phyloP scores from a whole-genome alignment of 2,113 vertebrate species.

The Aramus guarauna region DNA sequence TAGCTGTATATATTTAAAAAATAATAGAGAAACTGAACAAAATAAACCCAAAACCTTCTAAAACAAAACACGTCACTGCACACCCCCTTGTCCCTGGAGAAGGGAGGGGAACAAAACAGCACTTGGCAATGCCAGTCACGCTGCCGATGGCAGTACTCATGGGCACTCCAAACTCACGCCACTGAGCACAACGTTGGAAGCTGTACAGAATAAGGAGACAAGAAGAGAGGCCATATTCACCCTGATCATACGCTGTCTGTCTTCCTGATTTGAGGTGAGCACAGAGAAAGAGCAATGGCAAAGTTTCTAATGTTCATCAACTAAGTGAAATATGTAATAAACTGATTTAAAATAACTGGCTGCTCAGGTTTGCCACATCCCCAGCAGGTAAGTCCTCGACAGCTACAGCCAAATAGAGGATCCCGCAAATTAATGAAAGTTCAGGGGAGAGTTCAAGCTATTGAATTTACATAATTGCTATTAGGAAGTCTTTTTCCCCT shows the following conservation, averaged over 20 bases:
- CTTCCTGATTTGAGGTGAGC: neutral
- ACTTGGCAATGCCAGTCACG: fast-evolving
- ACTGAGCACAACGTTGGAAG: neutral
- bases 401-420: neutral
- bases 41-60: neutral
- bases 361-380: neutral
- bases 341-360: neutral
- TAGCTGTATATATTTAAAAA: neutral
- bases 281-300: neutral
- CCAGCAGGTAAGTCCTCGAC: neutral
- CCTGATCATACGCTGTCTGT: neutral
- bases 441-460: neutral
- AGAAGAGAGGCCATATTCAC: neutral
- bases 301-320: neutral
- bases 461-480: neutral
- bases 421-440: neutral
- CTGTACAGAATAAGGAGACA: neutral
- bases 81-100: neutral
- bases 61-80: neutral
- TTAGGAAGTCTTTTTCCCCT: neutral
- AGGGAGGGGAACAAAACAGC: neutral
- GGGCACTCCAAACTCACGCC: neutral
- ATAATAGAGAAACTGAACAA: neutral
- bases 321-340: neutral
- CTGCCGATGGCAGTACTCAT: neutral